These are phyloP conservation scores for Bradypodion ventrale DNA, from an alignment of 2,797 vertebrate genomes.

Conservation along the genomic window DNA sequence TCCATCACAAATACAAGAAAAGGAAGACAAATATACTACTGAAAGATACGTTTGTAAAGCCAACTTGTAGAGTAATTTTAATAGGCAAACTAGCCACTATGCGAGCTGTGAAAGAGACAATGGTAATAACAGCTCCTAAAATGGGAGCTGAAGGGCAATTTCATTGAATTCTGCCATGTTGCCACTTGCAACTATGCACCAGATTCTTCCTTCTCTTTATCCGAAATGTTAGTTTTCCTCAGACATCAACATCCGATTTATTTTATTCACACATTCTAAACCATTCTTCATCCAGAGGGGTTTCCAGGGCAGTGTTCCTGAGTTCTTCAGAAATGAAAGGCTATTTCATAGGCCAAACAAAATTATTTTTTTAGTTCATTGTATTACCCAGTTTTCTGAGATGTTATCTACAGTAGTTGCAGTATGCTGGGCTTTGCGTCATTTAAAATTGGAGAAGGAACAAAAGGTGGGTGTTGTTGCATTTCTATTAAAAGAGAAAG, in stretches of 20 bases:
- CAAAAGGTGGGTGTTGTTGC: background rate
- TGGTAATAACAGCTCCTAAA: background rate
- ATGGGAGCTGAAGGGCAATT: background rate
- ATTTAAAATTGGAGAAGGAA: background rate
- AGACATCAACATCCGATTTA: background rate
- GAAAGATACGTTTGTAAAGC: no score
- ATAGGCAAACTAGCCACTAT: conserved; percentile 11
- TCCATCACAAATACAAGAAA: no score
- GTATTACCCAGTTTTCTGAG: background rate
- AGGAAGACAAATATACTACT: background rate
- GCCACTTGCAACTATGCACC: background rate
- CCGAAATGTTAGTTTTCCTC: background rate
- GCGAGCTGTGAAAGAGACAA: conserved; percentile 32
- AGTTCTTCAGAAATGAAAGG: conserved; percentile 49
- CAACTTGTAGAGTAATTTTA: no score
- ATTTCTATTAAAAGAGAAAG: no score
- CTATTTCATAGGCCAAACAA: background rate
- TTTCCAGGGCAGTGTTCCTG: conserved; percentile 26
- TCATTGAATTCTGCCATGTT: background rate
- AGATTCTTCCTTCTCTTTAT: background rate
- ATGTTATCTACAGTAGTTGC: background rate
- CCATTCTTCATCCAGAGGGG: no score
- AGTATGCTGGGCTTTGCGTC: background rate
- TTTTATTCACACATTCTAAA: no score
- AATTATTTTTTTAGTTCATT: conserved; percentile 50